Evolutionary conservation across 35 echinoderm and acorn worm species (phyloP).

Genomic region (Holothuria glaberrima): DNA sequence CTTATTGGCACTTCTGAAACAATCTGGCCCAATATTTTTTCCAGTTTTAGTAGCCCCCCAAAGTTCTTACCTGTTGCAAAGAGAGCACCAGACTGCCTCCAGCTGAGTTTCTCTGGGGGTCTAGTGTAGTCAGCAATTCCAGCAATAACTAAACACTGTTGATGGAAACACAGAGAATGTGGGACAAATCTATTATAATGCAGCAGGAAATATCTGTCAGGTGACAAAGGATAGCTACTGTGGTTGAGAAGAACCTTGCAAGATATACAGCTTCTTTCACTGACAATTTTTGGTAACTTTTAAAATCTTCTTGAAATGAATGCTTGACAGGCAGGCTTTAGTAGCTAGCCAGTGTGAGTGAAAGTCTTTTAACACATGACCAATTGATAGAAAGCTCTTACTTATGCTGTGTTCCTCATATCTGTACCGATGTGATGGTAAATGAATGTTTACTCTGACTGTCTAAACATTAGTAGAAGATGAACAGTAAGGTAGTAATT

Average conservation of each 20-base stretch:
- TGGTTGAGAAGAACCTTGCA: neutral
- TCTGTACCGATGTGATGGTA: too few species aligned
- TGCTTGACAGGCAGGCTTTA: neutral
- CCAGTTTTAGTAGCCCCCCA: neutral
- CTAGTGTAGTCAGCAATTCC: slow-evolving; percentile 88
- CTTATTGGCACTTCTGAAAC: too few species aligned
- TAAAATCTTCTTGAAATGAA: neutral
- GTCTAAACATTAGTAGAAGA: too few species aligned
- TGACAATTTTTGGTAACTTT: too few species aligned
- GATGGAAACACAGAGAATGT: neutral
- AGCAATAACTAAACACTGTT: slow-evolving; percentile 89
- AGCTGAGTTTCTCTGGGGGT: slow-evolving; percentile 89
- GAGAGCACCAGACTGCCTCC: slow-evolving; percentile 84
- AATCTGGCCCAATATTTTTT: neutral
- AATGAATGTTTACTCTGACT: too few species aligned
- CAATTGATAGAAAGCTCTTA: too few species aligned
- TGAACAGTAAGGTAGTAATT: too few species aligned
- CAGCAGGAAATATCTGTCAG: neutral
- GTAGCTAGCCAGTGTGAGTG: neutral
- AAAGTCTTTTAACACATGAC: too few species aligned
- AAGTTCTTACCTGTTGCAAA: slow-evolving; percentile 82
- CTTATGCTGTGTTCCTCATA: too few species aligned
- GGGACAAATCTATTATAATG: neutral
- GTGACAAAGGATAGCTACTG: neutral
- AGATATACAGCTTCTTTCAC: too few species aligned